Evolutionary conservation across 2,113 vertebrate genomes (phyloP).

Genomic region (Vicugna pacos): DNA sequence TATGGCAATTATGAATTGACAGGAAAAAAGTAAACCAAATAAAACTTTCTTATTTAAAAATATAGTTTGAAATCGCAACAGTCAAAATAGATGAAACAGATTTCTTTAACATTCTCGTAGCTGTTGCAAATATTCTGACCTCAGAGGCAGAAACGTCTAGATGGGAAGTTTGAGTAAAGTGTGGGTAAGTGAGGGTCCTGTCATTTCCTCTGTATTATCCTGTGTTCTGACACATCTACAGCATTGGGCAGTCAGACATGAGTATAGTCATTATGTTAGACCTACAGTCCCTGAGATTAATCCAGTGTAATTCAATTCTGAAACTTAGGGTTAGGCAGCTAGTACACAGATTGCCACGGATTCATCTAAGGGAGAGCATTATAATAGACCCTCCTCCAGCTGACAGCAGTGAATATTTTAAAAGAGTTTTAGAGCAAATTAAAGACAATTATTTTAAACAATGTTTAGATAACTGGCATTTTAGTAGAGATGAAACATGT

Average conservation of each 20-base stretch:
- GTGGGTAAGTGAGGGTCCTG: neutral
- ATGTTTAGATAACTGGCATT: neutral
- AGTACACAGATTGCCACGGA: neutral
- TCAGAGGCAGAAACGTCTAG: neutral
- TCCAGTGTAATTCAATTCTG: neutral
- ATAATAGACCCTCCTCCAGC: neutral
- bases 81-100: neutral
- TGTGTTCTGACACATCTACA: neutral
- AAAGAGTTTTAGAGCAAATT: neutral
- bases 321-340: neutral
- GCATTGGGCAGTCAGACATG: neutral
- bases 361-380: neutral
- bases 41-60: neutral
- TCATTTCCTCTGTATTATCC: neutral
- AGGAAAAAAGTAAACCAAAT: neutral
- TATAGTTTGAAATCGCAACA: neutral
- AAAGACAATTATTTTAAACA: neutral
- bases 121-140: neutral
- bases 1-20: neutral
- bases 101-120: neutral
- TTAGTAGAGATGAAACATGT: neutral
- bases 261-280: neutral
- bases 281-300: neutral
- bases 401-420: neutral
- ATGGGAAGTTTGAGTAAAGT: neutral